A percentile compares a stretch with the other conserved stretches of the same genome.
Evolutionary conservation across 1,140 invertebrate genomes (phyloP).

Genomic region (Latrodectus geometricus): DNA sequence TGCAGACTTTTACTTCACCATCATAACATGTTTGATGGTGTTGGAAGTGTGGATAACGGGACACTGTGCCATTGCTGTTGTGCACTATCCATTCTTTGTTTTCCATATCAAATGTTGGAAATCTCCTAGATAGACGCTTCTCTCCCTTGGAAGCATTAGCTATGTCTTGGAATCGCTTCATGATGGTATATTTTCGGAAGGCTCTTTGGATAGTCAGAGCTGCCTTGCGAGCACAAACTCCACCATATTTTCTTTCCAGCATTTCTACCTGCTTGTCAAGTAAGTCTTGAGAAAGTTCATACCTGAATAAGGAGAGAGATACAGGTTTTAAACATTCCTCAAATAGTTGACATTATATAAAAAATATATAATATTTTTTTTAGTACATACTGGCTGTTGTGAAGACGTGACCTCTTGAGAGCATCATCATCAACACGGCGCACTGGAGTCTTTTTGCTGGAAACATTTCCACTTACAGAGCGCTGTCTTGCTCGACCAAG

Average conservation of each 20-base stretch:
- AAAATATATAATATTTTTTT: background rate
- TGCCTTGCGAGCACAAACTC: conserved; percentile 87
- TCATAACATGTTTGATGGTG: conserved; percentile 44
- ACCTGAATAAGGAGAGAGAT: conserved; percentile 68
- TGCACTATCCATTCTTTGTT: conserved; percentile 61
- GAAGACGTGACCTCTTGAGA: conserved; percentile 76
- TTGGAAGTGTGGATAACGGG: conserved; percentile 40
- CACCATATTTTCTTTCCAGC: conserved; percentile 94
- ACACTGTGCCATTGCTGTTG: conserved; percentile 40
- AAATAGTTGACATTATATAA: background rate
- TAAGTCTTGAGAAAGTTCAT: conserved; percentile 96
- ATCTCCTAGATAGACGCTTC: conserved; percentile 79
- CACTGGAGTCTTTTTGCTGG: conserved; percentile 75
- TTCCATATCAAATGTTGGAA: conserved; percentile 70
- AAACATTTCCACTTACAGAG: conserved; percentile 67
- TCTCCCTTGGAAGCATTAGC: conserved; percentile 93
- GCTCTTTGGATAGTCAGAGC: conserved; percentile 95
- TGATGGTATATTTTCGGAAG: conserved; percentile 90
- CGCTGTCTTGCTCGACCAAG: conserved; percentile 59
- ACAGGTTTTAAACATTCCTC: background rate
- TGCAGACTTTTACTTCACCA: conserved; percentile 34
- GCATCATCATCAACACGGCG: conserved; percentile 77
- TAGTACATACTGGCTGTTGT: conserved; percentile 66
- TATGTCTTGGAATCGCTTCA: conserved; percentile 94
- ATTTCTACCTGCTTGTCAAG: conserved; percentile 96